Conservation (phyloP, 2,797 vertebrate genomes). For the Schizopygopsis malacanthus region DNA sequence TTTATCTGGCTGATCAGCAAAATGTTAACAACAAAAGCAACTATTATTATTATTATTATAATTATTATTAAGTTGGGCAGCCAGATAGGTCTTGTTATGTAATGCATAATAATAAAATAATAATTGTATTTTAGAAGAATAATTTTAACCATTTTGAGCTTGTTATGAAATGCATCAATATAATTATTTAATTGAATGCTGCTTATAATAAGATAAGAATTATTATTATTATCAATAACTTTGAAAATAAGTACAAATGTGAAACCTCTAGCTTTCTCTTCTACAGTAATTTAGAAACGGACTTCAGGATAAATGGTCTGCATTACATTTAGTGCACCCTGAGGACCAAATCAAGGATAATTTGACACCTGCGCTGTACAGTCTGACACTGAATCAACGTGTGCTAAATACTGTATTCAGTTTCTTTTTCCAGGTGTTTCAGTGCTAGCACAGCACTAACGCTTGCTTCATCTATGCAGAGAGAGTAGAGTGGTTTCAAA, state of each 20-base stretch:
- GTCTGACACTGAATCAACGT: conserved; percentile 39
- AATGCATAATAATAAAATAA: background rate
- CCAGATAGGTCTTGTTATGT: background rate
- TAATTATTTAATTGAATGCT: background rate
- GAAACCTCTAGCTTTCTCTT: background rate
- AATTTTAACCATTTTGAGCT: background rate
- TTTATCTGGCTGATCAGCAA: conserved; percentile 46
- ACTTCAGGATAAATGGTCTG: conserved; percentile 39
- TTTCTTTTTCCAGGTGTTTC: conserved; percentile 63
- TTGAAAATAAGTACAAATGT: background rate
- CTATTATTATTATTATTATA: background rate
- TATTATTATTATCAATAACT: background rate
- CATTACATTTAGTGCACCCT: conserved; percentile 65
- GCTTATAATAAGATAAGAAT: background rate
- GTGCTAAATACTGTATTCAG: conserved; percentile 25
- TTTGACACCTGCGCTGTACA: conserved; percentile 69
- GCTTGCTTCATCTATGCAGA: conserved; percentile 62
- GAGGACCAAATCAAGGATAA: conserved; percentile 67
- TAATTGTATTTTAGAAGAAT: background rate
- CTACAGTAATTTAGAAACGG: conserved; percentile 32
- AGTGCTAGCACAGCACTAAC: conserved; percentile 33
- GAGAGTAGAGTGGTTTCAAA: conserved; percentile 40
- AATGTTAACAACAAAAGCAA: no score
- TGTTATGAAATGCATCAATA: background rate
- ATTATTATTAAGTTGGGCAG: background rate